Conservation (phyloP, 2,113 vertebrate species). For the Camarhynchus parvulus region DNA sequence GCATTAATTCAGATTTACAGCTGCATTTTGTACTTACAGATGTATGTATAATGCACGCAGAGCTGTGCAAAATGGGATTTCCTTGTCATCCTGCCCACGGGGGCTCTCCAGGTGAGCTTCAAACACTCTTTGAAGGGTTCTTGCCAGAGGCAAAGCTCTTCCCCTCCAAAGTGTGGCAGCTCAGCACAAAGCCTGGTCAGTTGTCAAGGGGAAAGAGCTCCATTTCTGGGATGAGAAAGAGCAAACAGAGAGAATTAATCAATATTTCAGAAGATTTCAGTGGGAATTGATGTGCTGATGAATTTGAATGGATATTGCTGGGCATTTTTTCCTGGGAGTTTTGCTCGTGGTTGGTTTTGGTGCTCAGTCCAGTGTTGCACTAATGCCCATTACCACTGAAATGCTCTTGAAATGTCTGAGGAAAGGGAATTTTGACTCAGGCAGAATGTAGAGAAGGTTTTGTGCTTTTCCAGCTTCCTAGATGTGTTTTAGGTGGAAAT, state of each 20-base stretch:
- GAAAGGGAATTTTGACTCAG: neutral
- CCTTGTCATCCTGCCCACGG: neutral
- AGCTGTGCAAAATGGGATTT: neutral
- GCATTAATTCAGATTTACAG: neutral
- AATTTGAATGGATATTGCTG: neutral
- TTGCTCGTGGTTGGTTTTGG: neutral
- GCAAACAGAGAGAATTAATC: neutral
- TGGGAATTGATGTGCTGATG: neutral
- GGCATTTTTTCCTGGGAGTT: neutral
- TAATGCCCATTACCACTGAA: neutral
- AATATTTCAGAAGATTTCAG: neutral
- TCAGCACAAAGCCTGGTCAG: neutral
- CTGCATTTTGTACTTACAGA: neutral
- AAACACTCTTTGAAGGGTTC: neutral
- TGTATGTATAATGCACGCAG: no score
- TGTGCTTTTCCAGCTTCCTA: neutral
- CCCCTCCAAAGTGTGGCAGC: neutral
- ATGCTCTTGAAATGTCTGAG: neutral
- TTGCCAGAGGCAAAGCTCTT: neutral
- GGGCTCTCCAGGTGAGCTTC: neutral
- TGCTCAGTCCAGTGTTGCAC: neutral
- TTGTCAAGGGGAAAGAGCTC: neutral
- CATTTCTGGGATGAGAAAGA: neutral
- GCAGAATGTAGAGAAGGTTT: neutral
- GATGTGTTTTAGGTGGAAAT: neutral